phyloP scores from a whole-genome alignment of 2,888 invertebrate species.

The Pilophorus perplexus region DNA sequence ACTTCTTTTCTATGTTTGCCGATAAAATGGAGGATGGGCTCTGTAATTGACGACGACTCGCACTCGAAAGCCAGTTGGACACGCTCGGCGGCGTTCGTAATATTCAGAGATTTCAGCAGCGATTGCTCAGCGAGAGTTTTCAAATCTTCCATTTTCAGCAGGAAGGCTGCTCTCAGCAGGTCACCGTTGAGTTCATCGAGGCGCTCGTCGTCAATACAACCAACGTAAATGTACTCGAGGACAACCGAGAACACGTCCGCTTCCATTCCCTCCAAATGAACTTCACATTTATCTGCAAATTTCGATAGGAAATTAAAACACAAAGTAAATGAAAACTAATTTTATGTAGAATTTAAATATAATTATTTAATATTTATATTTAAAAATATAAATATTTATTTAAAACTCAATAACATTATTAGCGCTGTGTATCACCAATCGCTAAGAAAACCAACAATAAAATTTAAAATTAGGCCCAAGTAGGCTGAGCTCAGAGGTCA shows the following conservation, averaged over 20 bases:
- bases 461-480: not conserved
- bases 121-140: not conserved
- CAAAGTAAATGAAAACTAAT: too few species aligned
- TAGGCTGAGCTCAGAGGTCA: not conserved
- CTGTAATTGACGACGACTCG: not conserved
- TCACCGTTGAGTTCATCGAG: not conserved
- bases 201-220: not conserved
- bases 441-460: not conserved
- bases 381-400: too few species aligned
- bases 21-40: not conserved
- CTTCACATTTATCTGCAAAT: too few species aligned
- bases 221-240: not conserved
- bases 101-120: not conserved
- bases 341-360: too few species aligned
- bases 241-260: not conserved
- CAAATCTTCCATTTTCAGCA: not conserved
- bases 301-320: too few species aligned
- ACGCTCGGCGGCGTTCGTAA: not conserved
- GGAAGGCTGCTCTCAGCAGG: not conserved
- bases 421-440: too few species aligned
- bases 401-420: too few species aligned
- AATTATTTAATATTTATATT: too few species aligned
- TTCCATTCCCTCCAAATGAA: too few species aligned
- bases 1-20: not conserved
- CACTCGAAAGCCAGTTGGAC: not conserved